These are phyloP conservation scores for Dermochelys coriacea DNA, from an alignment of 2,797 vertebrate species.

Conservation along the genomic window DNA sequence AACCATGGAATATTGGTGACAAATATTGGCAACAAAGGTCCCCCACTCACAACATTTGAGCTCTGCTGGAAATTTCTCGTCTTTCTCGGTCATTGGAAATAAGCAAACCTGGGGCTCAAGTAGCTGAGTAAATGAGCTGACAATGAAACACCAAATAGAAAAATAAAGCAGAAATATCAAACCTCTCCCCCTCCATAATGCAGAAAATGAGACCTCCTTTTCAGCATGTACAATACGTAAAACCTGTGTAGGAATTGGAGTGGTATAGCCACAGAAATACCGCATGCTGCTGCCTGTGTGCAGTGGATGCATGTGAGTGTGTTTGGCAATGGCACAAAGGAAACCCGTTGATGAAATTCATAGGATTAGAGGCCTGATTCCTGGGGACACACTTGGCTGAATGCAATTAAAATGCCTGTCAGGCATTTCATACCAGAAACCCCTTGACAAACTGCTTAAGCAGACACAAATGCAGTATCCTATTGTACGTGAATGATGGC, in stretches of 20 bases:
- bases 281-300: conserved; percentile 35
- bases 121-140: not conserved
- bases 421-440: conserved; percentile 78
- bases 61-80: not conserved
- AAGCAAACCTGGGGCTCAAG: conserved; percentile 1
- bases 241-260: conserved; percentile 43
- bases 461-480: conserved; percentile 75
- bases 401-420: conserved; percentile 86
- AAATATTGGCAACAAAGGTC: not conserved
- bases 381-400: conserved; percentile 73
- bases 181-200: not conserved
- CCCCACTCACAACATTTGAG: not conserved
- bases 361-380: conserved; percentile 71
- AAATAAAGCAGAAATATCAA: not conserved
- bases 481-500: conserved; percentile 83
- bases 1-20: not conserved
- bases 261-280: not conserved
- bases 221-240: not conserved
- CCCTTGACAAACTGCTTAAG: conserved; percentile 74
- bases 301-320: conserved; percentile 23
- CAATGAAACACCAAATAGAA: not conserved
- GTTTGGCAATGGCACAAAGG: conserved; percentile 77
- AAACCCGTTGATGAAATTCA: conserved; percentile 71
- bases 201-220: conserved; percentile 42
- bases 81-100: not conserved